Evolutionary conservation across 2,888 invertebrate species (phyloP), one percentile per base, ranked within the genome.

Genomic region (Serrognathus titanus): DNA sequence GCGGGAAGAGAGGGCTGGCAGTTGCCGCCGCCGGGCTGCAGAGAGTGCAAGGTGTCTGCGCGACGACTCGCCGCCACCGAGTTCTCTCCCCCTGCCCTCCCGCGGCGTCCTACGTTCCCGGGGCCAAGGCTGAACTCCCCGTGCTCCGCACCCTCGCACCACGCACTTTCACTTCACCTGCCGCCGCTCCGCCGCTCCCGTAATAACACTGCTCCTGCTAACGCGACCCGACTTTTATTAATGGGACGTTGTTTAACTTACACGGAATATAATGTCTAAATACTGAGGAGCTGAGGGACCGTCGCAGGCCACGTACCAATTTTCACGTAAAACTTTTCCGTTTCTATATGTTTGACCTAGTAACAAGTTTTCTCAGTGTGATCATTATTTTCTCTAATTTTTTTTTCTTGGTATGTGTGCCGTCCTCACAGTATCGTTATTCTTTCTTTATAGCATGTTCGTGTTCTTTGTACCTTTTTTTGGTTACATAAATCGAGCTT

Each of bases 21-120:
- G 56, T 63, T 66, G 49, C 75, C 76, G 56, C 62, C 72, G 35
- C 70, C 69, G 10, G 76, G 79, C 53, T 62, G 77, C 37, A 80
- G 78, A 66, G 62, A 79, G 80, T 52, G 80, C 82, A 64, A 81
- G 80, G 74, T 79, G 78, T 77, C 80, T 79, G 73, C 81, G 74
- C 75, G 74, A 74, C 74, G 74, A 71, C 74, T 75, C 74, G 73
- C 69, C 74, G 82, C 60, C 79, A 76, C 20, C 72, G 78, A 48
- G 77, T 77, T 50, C 71, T 73, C 9, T 75, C 77, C 73, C 75
- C 31, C 63, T 64, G 37, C 74, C 75, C 63, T 58, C 65, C 63
- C 65, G 63, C 48, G 38, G 49, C 37, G 43, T 57, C 53, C 63
- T 61, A 62, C 65, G 66, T 56, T 64, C 62, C 63, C 61, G 61